Base-by-base conservation (phyloP, 2,888 invertebrate genomes). In the Chamaedrilus cognettii region DNA sequence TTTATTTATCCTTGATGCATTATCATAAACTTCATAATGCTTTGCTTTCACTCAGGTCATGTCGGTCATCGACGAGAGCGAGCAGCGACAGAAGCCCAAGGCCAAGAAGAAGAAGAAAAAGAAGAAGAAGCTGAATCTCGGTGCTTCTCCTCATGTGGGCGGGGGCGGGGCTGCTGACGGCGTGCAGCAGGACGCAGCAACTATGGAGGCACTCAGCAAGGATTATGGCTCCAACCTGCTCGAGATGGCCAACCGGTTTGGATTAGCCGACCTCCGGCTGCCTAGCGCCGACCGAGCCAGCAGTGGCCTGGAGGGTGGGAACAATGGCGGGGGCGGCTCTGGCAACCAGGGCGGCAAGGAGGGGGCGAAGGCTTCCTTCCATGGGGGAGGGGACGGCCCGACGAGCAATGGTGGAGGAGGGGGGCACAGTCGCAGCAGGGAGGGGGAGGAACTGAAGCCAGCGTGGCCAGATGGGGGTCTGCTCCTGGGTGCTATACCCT, bases 181-280 rank as follows among this genome's bases (percentile, higher is more conserved):
- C 23, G 58, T 34, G 3, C 11, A 42, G 42, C 11, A 42, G 11
- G 19, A 42, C 19, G 42, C 42, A 15, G 42, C 11, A 42, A 19
- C 42, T 42, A 42, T 42, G 42, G 55, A 52, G 7, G 55, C 55
- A 52, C 11, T 52, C 15, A 7, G 15, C 26, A 52, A 52, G 26
- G 55, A 52, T 7, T 51, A 51, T 31, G 31, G 51, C 23, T 50
- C 51, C 1, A 62, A 62, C 26, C 62, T 62, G 2, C 33, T 62
- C 3, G 62, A 62, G 15, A 51, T 62, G n/a, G 62, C 62, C 2
- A 51, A 50, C 31, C 49, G 62, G 23, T 62, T 62, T n/a, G 62
- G 50, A 30, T 31, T 62, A 31, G 51, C 31, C 2, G 62, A 62
- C 26, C 52, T 62, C 7, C 49, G 51, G 23, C 30, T 62, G 32